phyloP scores from a whole-genome alignment of 2,113 vertebrate genomes.

The Crocuta crocuta region DNA sequence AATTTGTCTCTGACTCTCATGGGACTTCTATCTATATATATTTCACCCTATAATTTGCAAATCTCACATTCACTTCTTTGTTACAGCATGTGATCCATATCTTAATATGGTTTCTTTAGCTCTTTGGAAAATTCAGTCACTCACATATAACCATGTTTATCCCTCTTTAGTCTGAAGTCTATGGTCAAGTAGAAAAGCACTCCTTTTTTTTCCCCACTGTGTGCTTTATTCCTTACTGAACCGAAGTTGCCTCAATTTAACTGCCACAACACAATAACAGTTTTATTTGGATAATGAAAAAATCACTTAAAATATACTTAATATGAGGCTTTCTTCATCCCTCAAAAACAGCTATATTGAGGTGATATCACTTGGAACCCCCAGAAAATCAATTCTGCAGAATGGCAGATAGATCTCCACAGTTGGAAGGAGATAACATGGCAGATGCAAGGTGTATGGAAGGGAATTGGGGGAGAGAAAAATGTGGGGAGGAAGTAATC shows the following conservation, averaged over 20 bases:
- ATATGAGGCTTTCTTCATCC: background rate
- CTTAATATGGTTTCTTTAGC: slow-evolving; percentile 9
- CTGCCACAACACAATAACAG: background rate
- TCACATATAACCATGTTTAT: background rate
- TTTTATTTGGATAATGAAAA: slow-evolving; percentile 20
- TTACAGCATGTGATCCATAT: background rate
- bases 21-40: background rate
- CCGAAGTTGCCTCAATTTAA: slow-evolving; percentile 57
- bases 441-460: no score
- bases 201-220: background rate
- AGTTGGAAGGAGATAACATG: no score
- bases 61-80: background rate
- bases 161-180: slow-evolving; percentile 13
- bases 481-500: no score
- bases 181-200: slow-evolving; percentile 3
- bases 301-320: background rate
- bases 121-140: slow-evolving; percentile 27
- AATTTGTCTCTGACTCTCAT: background rate
- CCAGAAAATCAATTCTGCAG: no score
- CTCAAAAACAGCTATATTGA: no score
- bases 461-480: no score
- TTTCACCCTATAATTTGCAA: background rate
- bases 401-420: no score
- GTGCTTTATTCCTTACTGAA: slow-evolving; percentile 38
- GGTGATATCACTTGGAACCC: no score